Evolutionary conservation across 2,888 invertebrate genomes (phyloP).

Genomic region (Flabesymbios commensalis): DNA sequence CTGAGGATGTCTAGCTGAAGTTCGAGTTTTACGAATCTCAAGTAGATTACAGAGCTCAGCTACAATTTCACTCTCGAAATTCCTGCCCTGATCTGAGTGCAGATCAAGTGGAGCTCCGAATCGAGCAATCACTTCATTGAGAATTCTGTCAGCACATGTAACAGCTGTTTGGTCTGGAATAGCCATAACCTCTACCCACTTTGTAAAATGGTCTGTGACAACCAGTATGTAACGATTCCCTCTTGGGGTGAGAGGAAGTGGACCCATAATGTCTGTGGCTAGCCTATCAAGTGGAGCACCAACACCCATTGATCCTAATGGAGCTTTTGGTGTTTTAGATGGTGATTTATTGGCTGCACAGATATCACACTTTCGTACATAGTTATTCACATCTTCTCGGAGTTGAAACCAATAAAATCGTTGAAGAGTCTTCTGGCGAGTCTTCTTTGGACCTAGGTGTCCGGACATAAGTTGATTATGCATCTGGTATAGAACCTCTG

Average conservation of each 20-base stretch:
- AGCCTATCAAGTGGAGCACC: constrained; percentile 27
- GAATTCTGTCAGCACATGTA: constrained; percentile 22
- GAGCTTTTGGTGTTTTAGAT: constrained; percentile 12
- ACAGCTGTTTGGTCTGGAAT: constrained; percentile 27
- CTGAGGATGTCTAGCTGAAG: constrained; percentile 25
- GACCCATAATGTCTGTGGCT: constrained; percentile 29
- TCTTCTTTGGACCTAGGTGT: not conserved
- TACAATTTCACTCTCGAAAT: constrained; percentile 30
- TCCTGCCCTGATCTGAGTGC: constrained; percentile 30
- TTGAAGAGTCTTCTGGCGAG: not conserved
- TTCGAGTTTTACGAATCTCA: constrained; percentile 30
- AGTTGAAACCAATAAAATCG: not conserved
- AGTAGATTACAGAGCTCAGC: constrained; percentile 32
- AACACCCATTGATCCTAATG: constrained; percentile 18
- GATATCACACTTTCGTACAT: constrained; percentile 21
- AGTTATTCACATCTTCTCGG: constrained; percentile 15
- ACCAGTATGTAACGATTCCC: constrained; percentile 32
- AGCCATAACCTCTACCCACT: constrained; percentile 27
- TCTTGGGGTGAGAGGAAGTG: constrained; percentile 23
- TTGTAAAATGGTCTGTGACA: constrained; percentile 30
- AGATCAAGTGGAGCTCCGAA: constrained; percentile 22
- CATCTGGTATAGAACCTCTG: constrained; percentile 12
- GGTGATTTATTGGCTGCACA: constrained; percentile 23
- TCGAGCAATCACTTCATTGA: constrained; percentile 29
- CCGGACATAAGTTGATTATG: not conserved